phyloP scores from a whole-genome alignment of 2,797 vertebrate species.

The Salarias fasciatus region DNA sequence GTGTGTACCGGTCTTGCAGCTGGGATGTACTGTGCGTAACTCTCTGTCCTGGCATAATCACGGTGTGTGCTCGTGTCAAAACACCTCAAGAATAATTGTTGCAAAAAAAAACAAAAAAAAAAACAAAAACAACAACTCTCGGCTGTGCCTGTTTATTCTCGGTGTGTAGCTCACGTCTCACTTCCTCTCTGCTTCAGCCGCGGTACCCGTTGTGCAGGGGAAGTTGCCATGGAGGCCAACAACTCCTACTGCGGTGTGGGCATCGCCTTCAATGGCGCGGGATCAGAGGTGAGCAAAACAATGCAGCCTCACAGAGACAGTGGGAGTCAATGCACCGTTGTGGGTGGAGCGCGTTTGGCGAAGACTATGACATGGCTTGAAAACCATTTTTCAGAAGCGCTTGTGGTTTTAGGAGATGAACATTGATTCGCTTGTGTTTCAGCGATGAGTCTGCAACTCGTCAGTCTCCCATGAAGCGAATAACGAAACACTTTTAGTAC shows the following conservation, averaged over 20 bases:
- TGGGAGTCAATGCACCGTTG: constrained; percentile 52
- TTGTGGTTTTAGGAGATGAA: too few species aligned
- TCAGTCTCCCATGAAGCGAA: too few species aligned
- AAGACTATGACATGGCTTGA: constrained; percentile 38
- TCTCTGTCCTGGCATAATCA: constrained; percentile 27
- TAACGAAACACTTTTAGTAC: too few species aligned
- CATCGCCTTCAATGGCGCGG: constrained; percentile 72
- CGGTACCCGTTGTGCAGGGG: constrained; percentile 76
- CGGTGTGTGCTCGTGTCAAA: constrained; percentile 22
- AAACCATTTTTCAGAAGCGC: constrained; percentile 22
- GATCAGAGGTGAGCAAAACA: constrained; percentile 73
- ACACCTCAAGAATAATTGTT: constrained; percentile 2
- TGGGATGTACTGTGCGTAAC: constrained; percentile 19
- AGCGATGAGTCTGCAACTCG: too few species aligned
- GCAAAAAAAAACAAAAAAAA: too few species aligned
- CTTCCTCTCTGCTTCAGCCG: constrained; percentile 62
- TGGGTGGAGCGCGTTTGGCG: constrained; percentile 45
- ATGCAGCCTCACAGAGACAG: constrained; percentile 45
- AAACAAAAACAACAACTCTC: constrained; percentile 9
- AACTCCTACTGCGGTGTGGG: constrained; percentile 77
- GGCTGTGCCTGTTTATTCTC: constrained; percentile 32
- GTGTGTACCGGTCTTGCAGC: constrained; percentile 7
- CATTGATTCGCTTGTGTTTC: too few species aligned
- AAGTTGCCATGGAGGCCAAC: constrained; percentile 82
- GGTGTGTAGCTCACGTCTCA: constrained; percentile 45